phyloP scores from a whole-genome alignment of 2,888 invertebrate species.

The Aelia acuminata region DNA sequence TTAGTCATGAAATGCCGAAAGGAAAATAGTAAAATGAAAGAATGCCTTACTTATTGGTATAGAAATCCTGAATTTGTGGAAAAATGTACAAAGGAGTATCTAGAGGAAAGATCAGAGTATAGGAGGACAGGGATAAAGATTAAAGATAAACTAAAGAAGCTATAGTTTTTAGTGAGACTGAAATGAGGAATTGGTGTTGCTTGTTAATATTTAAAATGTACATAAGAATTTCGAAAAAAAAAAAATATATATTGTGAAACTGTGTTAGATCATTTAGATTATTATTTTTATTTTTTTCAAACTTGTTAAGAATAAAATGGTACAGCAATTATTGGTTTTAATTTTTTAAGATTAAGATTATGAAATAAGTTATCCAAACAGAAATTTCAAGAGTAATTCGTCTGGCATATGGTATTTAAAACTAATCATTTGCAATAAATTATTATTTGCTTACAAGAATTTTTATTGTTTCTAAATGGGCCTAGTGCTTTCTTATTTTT shows the following conservation, averaged over 20 bases:
- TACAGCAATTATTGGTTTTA: no score
- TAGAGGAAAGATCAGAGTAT: constrained; percentile 85
- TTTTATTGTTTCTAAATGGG: not conserved
- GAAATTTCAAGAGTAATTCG: no score
- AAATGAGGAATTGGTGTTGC: not conserved
- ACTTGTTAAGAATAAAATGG: no score
- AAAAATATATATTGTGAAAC: not conserved
- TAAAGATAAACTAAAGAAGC: not conserved
- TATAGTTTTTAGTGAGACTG: not conserved
- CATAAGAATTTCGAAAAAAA: not conserved
- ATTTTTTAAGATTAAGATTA: no score
- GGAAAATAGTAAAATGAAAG: constrained; percentile 79
- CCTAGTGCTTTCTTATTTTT: not conserved
- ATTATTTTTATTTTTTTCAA: not conserved
- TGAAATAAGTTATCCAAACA: no score
- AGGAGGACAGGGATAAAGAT: constrained; percentile 80
- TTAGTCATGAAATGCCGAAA: constrained; percentile 84
- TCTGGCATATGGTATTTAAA: not conserved
- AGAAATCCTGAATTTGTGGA: constrained; percentile 81
- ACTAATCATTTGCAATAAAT: not conserved
- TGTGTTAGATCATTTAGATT: not conserved
- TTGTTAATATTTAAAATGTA: not conserved
- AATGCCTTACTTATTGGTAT: constrained; percentile 84
- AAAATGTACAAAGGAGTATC: constrained; percentile 83
- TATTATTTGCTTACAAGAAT: not conserved